Percentiles rank a stretch among this genome's conserved stretches.
Evolutionary conservation across 2,888 invertebrate species (phyloP).

Genomic region (Pristionchus entomophagus): DNA sequence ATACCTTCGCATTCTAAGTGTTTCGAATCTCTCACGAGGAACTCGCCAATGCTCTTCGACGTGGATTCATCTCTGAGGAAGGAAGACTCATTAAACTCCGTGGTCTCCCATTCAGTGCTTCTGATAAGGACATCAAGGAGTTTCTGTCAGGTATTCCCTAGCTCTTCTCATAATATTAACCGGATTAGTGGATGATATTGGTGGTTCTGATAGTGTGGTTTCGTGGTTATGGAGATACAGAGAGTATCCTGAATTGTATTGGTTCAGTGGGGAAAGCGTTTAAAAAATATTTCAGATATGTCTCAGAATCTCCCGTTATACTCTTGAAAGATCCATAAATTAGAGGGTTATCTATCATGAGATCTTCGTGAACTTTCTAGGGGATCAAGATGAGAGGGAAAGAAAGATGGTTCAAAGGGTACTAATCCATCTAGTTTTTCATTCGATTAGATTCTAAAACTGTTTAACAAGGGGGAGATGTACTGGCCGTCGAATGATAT

Average conservation of each 20-base stretch:
- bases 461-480: too few species aligned
- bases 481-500: too few species aligned
- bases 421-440: too few species aligned
- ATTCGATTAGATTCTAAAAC: too few species aligned
- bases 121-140: constrained; percentile 61
- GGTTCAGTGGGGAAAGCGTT: neutral
- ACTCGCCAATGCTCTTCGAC: constrained; percentile 34
- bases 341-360: too few species aligned
- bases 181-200: neutral
- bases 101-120: constrained; percentile 68
- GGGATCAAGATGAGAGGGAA: too few species aligned
- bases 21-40: constrained; percentile 39
- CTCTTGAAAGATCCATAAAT: too few species aligned
- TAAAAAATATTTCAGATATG: neutral
- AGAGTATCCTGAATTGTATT: neutral
- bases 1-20: constrained; percentile 49
- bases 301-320: neutral
- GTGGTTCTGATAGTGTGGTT: too few species aligned
- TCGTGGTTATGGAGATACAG: neutral
- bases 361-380: too few species aligned
- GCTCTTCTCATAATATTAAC: neutral
- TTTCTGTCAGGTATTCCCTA: constrained; percentile 63
- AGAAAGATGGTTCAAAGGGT: too few species aligned
- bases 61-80: constrained; percentile 39
- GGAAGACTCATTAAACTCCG: constrained; percentile 61